Evolutionary conservation across 1,140 invertebrate species (phyloP).

Genomic region (Octopus sinensis): DNA sequence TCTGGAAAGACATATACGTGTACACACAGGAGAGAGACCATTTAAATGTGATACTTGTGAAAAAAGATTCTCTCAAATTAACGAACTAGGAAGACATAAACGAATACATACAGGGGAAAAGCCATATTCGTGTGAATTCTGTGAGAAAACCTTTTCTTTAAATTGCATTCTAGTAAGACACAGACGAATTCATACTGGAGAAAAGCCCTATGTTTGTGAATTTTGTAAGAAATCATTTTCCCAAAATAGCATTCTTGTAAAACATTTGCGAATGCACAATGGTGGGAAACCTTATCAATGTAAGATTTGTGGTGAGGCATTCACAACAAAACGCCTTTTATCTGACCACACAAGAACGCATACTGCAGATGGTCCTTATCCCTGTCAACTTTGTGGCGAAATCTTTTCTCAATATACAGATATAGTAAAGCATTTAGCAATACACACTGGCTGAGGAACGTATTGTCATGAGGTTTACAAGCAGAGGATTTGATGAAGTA

Average conservation of each 20-base stretch:
- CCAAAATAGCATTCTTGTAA: neutral
- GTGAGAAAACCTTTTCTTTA: neutral
- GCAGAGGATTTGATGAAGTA: too few relatives aligned
- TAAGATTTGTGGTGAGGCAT: slow-evolving; percentile 13
- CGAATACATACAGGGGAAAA: slow-evolving; percentile 27
- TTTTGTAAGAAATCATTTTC: neutral
- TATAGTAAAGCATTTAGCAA: too few relatives aligned
- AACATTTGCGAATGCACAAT: neutral
- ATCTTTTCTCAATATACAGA: too few relatives aligned
- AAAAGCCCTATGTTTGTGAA: neutral
- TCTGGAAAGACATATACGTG: slow-evolving; percentile 20
- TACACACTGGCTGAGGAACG: too few relatives aligned
- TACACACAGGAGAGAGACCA: slow-evolving; percentile 23
- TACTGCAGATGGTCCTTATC: too few relatives aligned
- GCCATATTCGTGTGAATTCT: neutral
- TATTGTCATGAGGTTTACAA: too few relatives aligned
- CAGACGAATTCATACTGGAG: neutral
- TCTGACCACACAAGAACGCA: too few relatives aligned
- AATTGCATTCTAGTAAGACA: neutral
- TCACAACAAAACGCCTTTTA: too few relatives aligned
- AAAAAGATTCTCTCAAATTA: slow-evolving; percentile 52
- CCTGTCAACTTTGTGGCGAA: too few relatives aligned
- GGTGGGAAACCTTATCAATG: slow-evolving; percentile 31
- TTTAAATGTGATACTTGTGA: slow-evolving; percentile 80
- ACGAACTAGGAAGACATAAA: slow-evolving; percentile 33